Conservation (phyloP, 2,113 vertebrate genomes). For the Sylvia atricapilla region DNA sequence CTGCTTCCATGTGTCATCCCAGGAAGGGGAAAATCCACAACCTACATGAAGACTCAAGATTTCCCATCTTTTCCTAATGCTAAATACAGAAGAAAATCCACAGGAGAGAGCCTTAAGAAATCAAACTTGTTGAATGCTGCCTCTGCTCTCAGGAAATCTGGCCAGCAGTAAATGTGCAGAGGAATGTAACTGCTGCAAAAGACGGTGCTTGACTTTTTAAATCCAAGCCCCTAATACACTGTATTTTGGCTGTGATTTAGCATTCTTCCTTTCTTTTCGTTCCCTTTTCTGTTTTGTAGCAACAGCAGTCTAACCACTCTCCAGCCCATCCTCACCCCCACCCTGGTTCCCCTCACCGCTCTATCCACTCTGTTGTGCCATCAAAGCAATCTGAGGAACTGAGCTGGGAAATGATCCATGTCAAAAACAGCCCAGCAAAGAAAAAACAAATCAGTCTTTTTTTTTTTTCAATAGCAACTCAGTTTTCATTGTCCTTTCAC, state of each 20-base stretch:
- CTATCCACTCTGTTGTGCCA: background rate
- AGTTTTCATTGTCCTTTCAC: slow-evolving; percentile 15
- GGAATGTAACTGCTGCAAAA: slow-evolving; percentile 24
- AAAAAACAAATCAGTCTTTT: background rate
- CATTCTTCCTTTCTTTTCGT: background rate
- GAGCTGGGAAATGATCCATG: background rate
- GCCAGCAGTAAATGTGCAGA: background rate
- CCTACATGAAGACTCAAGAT: background rate
- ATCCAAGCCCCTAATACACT: background rate
- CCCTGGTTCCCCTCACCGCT: background rate
- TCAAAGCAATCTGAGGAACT: background rate
- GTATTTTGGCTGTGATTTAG: background rate
- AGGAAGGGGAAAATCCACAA: background rate
- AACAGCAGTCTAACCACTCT: background rate
- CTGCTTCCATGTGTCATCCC: background rate
- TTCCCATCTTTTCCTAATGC: background rate
- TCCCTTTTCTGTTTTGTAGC: slow-evolving; percentile 21
- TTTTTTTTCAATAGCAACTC: background rate
- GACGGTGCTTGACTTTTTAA: background rate
- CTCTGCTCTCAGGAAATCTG: slow-evolving; percentile 21
- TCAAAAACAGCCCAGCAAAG: background rate
- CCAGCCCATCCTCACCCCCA: background rate
- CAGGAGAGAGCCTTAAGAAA: background rate
- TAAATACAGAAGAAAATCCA: background rate
- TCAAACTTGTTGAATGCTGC: background rate